These are phyloP conservation scores for Epinotia nisella DNA, from an alignment of 2,888 invertebrate genomes.

Conservation along the genomic window DNA sequence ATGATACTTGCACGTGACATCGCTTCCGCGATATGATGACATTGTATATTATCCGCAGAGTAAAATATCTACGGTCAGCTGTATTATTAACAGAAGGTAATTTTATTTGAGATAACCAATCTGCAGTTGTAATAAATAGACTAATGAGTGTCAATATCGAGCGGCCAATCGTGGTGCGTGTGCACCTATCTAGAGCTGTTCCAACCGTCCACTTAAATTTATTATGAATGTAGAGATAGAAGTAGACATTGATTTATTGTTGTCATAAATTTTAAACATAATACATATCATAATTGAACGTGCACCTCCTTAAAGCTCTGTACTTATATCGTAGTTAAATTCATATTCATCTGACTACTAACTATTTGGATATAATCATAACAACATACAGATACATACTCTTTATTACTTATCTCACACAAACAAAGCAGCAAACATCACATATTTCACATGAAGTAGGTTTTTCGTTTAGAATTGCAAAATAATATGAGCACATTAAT, in stretches of 20 bases:
- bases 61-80: constrained; percentile 53
- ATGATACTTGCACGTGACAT: constrained; percentile 42
- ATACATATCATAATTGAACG: constrained; percentile 11
- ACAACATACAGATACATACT: not conserved
- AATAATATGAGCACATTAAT: too few species aligned
- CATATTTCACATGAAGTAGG: too few species aligned
- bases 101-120: constrained; percentile 76
- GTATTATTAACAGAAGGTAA: constrained; percentile 70
- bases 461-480: too few species aligned
- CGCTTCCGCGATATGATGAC: constrained; percentile 58
- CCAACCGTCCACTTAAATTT: constrained; percentile 47
- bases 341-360: not conserved
- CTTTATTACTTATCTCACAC: too few species aligned
- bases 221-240: constrained; percentile 3
- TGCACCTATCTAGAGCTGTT: constrained; percentile 60
- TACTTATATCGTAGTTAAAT: constrained; percentile 17
- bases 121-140: constrained; percentile 77
- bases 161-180: constrained; percentile 62
- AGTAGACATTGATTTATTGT: constrained; percentile 20
- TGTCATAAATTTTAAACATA: constrained; percentile 15
- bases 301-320: not conserved
- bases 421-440: too few species aligned
- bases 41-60: constrained; percentile 54
- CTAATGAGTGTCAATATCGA: constrained; percentile 81
- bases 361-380: not conserved